Evolutionary conservation across 2,113 vertebrate genomes (phyloP), one percentile per base, ranked within the genome.

Genomic region (Protomyctophum bolini): DNA sequence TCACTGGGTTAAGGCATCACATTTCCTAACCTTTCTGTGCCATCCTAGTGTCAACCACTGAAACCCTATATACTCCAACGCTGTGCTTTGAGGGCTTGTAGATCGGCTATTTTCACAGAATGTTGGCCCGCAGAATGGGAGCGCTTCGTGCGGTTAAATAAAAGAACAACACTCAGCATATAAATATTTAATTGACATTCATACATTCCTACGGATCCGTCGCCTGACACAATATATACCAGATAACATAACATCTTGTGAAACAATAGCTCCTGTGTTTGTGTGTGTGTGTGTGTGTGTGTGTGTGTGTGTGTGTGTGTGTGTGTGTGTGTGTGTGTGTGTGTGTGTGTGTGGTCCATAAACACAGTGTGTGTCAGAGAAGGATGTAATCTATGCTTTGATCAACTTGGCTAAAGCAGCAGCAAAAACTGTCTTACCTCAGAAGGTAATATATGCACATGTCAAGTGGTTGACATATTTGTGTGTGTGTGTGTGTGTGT

Each of bases 361-460:
- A 73, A 77, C 68, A 71, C 55, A 58, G 63, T 55, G 54, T 55
- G 54, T 59, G 67, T 71, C 73, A 83, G 63, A 59, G 33, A 76
- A 75, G 47, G 21, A 66, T 7, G 74, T 69, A 54, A 72, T 69
- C 7, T 57, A 80, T 73, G 82, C 82, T 81, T 83, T 85, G 68
- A 85, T 86, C 76, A 52, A 21, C 58, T 21, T 64, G 46, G 58
- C 61, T 49, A 55, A 71, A 52, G 9, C 47, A 63, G 15, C 12
- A 57, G 9, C 3, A 9, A 1, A 72, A 63, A 14, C 58, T 9
- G 58, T 66, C 55, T 62, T 12, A 61, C 51, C 52, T 50, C 49
- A 59, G 63, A 60, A 1, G 50, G 21, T 45, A 75, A 15, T 41
- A 21, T 7, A 15, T n/a, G 55, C 15, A 8, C 55, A 73, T 49